A percentile compares a stretch with the other conserved stretches of the same genome.
These are phyloP conservation scores for Acanthosepion pharaonis DNA, from an alignment of 2,888 invertebrate genomes.

Conservation along the genomic window DNA sequence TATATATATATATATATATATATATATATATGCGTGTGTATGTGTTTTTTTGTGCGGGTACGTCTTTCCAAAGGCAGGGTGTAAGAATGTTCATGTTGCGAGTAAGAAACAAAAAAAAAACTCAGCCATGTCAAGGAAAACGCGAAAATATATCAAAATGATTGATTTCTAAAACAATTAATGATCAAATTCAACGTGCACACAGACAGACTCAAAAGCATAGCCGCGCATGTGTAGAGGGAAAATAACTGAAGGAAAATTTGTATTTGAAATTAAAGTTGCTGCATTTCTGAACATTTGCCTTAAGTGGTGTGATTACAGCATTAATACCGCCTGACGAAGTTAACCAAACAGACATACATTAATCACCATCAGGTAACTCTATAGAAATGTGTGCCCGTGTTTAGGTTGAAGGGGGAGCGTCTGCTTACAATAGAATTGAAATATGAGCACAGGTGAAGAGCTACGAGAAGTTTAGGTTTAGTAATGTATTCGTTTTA, in stretches of 20 bases:
- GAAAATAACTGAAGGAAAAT: neutral
- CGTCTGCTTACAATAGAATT: neutral
- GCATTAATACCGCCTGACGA: neutral
- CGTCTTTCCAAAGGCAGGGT: fast-evolving
- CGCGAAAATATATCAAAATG: no score
- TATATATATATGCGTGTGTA: neutral
- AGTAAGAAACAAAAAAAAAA: no score
- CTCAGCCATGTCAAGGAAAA: no score
- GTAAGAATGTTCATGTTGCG: no score
- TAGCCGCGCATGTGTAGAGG: no score
- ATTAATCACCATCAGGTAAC: neutral
- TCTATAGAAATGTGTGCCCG: neutral
- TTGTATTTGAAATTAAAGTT: slow-evolving; percentile 17
- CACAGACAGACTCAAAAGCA: no score
- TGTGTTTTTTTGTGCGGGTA: neutral
- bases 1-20: neutral
- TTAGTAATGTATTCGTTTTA: neutral
- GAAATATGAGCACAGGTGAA: neutral
- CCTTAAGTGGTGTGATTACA: neutral
- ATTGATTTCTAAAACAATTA: no score
- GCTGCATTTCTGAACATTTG: neutral
- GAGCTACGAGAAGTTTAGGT: neutral
- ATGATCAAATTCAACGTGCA: no score
- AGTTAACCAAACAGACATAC: neutral
- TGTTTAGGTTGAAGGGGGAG: neutral